Conservation (phyloP, 2,797 vertebrate genomes). For the Phataginus tetradactyla region DNA sequence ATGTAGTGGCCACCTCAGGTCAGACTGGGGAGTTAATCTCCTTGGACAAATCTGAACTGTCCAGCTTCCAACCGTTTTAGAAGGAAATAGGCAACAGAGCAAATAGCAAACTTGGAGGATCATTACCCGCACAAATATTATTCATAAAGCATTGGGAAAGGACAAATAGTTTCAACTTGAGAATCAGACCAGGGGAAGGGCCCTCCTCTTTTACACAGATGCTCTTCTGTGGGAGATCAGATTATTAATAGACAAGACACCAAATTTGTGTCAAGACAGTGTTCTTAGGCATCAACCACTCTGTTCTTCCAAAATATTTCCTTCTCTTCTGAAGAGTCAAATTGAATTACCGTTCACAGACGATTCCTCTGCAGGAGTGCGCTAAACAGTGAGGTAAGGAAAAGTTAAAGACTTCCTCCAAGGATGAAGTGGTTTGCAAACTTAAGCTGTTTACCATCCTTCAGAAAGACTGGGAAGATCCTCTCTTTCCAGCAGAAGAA, state of each 20-base stretch:
- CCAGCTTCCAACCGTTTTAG: slow-evolving; percentile 27
- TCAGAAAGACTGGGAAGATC: neutral
- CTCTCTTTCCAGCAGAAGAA: neutral
- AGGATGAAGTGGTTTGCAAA: neutral
- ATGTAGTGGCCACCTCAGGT: slow-evolving; percentile 64
- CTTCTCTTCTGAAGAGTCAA: neutral
- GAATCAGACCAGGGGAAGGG: slow-evolving; percentile 30
- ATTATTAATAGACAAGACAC: slow-evolving; percentile 22
- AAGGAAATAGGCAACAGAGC: slow-evolving; percentile 37
- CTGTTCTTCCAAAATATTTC: slow-evolving; percentile 37
- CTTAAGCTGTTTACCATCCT: neutral
- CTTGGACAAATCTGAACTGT: slow-evolving; percentile 69
- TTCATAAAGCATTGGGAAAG: slow-evolving; percentile 54
- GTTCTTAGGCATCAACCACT: neutral
- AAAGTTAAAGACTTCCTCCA: neutral
- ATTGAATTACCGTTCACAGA: neutral
- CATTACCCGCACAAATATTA: slow-evolving; percentile 46
- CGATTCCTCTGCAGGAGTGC: neutral
- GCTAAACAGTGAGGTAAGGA: neutral
- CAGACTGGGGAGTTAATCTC: slow-evolving; percentile 58
- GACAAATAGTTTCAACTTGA: slow-evolving; percentile 23
- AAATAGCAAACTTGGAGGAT: slow-evolving; percentile 59
- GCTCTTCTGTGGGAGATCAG: neutral
- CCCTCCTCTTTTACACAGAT: neutral
- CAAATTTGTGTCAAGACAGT: neutral